Percentiles rank a stretch among this genome's conserved stretches.
phyloP scores from a whole-genome alignment of 2,888 invertebrate genomes.

The Drosophila robusta region DNA sequence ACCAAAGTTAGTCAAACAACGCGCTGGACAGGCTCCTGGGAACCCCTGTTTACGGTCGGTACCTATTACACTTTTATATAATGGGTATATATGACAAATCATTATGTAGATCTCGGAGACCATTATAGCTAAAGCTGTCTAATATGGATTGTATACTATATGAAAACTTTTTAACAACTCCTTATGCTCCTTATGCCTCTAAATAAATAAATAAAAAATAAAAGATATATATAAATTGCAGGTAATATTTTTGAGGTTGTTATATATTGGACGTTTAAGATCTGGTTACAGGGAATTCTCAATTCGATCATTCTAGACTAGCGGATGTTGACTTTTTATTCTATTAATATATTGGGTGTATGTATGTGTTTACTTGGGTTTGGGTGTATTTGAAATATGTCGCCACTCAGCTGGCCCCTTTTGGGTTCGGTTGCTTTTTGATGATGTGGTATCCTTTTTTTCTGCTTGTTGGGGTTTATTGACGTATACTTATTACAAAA shows the following conservation, averaged over 20 bases:
- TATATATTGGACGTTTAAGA: not conserved
- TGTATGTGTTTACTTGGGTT: conserved; percentile 13
- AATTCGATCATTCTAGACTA: not conserved
- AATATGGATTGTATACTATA: too few relatives aligned
- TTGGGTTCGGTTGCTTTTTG: conserved; percentile 34
- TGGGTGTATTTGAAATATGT: conserved; percentile 62
- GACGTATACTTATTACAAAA: conserved; percentile 18
- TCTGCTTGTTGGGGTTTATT: conserved; percentile 3
- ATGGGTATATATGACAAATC: too few relatives aligned
- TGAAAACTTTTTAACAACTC: too few relatives aligned
- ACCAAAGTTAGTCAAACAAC: conserved; percentile 66
- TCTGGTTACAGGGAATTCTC: conserved; percentile 4
- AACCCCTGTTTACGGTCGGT: conserved; percentile 54
- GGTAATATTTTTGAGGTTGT: too few relatives aligned
- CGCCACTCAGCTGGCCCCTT: conserved; percentile 56
- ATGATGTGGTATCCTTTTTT: conserved; percentile 33
- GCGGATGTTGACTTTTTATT: not conserved
- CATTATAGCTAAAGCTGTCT: too few relatives aligned
- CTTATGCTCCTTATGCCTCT: too few relatives aligned
- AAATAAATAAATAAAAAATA: too few relatives aligned
- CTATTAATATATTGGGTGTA: conserved; percentile 6
- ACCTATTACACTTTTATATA: not conserved
- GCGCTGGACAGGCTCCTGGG: conserved; percentile 28
- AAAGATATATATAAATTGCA: too few relatives aligned
- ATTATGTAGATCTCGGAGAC: too few relatives aligned